Percentiles rank a stretch among this genome's conserved stretches.
phyloP scores from a whole-genome alignment of 2,113 vertebrate genomes.

The Felis chaus region DNA sequence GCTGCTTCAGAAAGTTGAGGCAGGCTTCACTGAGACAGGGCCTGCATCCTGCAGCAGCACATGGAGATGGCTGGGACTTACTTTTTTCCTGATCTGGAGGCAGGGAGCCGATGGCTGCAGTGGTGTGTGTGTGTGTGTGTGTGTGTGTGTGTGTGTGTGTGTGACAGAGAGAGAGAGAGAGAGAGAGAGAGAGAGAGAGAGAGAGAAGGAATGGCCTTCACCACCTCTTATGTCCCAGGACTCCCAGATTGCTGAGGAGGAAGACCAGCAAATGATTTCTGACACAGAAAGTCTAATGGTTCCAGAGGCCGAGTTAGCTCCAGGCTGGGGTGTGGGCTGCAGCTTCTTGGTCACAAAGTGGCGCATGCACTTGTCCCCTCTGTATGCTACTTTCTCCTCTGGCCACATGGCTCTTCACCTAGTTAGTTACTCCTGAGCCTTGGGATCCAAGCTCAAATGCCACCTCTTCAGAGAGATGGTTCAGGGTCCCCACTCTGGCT shows the following conservation, averaged over 20 bases:
- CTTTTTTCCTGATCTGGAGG: not conserved
- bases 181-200: too few species aligned
- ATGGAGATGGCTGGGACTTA: not conserved
- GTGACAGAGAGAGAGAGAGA: too few species aligned
- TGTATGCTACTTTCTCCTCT: not conserved
- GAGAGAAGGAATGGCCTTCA: not conserved
- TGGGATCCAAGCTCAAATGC: not conserved
- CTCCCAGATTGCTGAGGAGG: not conserved
- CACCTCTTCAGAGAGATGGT: not conserved
- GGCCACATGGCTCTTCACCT: not conserved
- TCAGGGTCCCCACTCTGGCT: not conserved
- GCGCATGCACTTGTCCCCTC: not conserved
- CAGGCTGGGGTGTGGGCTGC: not conserved
- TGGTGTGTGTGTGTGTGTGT: not conserved
- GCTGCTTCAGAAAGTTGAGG: not conserved
- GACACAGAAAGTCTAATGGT: not conserved
- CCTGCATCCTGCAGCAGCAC: not conserved
- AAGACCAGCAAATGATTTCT: not conserved
- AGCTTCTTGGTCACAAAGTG: not conserved
- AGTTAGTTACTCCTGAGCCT: not conserved
- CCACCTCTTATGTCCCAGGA: not conserved
- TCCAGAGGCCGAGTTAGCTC: not conserved
- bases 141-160: not conserved
- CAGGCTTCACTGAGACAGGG: not conserved
- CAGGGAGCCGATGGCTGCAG: not conserved